Percentiles rank a stretch among this genome's conserved stretches.
These are phyloP conservation scores for Cydia splendana DNA, from an alignment of 1,140 invertebrate species.

Conservation along the genomic window DNA sequence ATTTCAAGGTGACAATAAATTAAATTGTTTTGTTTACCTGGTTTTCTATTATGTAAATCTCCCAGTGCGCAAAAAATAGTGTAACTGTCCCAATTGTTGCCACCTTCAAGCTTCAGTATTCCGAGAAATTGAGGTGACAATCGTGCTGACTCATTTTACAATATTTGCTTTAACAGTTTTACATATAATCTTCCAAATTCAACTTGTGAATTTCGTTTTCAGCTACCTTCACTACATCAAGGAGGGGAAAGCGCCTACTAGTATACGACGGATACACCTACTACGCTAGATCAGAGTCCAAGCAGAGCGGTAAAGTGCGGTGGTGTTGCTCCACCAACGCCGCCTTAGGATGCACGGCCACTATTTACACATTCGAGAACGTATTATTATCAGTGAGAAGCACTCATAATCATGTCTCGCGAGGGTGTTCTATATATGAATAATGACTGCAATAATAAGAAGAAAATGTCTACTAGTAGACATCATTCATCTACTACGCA, in stretches of 20 bases:
- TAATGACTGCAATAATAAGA: neutral
- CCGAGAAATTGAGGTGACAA: no score
- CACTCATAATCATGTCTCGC: neutral
- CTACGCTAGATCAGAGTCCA: neutral
- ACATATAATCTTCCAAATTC: neutral
- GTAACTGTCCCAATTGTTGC: no score
- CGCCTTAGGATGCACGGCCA: neutral
- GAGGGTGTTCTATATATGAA: neutral
- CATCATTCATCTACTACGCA: no score
- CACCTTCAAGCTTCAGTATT: no score
- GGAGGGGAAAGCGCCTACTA: conserved; percentile 35
- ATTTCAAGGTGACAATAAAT: no score
- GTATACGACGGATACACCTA: conserved; percentile 36
- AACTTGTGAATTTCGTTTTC: neutral
- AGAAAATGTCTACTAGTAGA: no score
- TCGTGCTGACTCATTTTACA: neutral
- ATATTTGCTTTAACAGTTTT: neutral
- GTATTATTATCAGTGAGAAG: neutral
- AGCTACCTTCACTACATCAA: conserved; percentile 37
- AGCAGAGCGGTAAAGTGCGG: neutral
- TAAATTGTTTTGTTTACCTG: no score
- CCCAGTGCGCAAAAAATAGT: no score
- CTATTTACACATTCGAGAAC: neutral
- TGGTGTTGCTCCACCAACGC: conserved; percentile 7
- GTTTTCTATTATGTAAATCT: no score